Evolutionary conservation across 2,113 vertebrate species (phyloP), one percentile per base, ranked within the genome.

Genomic region (Neotoma lepida): DNA sequence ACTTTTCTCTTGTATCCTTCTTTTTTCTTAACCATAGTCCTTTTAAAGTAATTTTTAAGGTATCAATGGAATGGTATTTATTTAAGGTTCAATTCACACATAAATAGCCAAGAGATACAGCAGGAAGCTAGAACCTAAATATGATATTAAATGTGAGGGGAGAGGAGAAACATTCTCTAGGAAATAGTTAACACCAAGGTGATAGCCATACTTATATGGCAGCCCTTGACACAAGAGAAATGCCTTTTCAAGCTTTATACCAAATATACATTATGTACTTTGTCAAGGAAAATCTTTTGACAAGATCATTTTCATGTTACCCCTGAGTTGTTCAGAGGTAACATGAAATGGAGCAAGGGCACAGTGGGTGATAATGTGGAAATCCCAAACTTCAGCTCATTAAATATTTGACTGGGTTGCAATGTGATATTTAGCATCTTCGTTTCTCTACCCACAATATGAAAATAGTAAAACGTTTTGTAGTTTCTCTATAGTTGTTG

Each of bases 391-490:
- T 94, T 88, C 22, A 28, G 3, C 51, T 92, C 54, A 82, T 56
- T 82, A 80, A 92, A 70, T 20, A 54, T 85, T 63, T 44, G 46
- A 20, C 33, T 82, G n/a, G 84, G 20, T 74, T 89, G 30, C 76
- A 74, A 1, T 68, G 41, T 77, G 81, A 70, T 66, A 78, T 66
- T 89, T 82, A 2, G 28, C 56, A 51, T 84, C 44, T 94, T 84
- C 71, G 89, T 94, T 86, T 90, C 56, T 90, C 51, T 80, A 91
- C 4, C 9, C 58, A 54, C 54, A 85, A 70, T 82, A 58, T 58
- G 63, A 51, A 96, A 95, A 92, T 86, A 78, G n/a, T 82, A 89
- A 89, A 73, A 63, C 91, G 24, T 63, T 86, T 87, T 64, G 56
- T 30, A 94, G 46, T 33, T 44, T 96, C 93, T 54, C 66, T 63